Percentiles rank a stretch among this genome's conserved stretches.
Conservation (phyloP, 1,140 invertebrate species). For the Pseudomyrmex flavicornis region DNA sequence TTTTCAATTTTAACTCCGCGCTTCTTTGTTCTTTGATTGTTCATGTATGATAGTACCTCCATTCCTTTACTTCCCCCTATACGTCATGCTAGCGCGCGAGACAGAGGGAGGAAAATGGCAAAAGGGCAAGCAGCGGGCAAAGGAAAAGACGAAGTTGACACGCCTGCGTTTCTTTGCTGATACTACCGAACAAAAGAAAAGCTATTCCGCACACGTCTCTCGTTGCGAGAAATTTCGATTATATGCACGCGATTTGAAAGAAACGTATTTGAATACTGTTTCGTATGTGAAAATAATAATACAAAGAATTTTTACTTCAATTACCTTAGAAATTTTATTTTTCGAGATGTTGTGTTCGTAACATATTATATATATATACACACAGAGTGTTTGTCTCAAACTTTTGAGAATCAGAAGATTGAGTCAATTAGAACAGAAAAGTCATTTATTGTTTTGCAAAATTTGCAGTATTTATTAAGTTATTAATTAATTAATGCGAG, state of each 20-base stretch:
- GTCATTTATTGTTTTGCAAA: too few relatives aligned
- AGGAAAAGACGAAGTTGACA: slow-evolving; percentile 64
- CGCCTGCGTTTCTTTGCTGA: slow-evolving; percentile 19
- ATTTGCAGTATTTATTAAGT: too few relatives aligned
- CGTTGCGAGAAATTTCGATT: slow-evolving; percentile 5
- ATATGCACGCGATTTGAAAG: not conserved
- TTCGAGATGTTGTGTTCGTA: not conserved
- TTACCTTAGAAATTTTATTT: not conserved
- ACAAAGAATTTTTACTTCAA: not conserved
- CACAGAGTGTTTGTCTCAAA: too few relatives aligned
- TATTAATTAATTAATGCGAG: too few relatives aligned
- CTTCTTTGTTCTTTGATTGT: slow-evolving; percentile 67
- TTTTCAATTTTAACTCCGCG: slow-evolving; percentile 58
- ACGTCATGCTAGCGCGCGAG: slow-evolving; percentile 31
- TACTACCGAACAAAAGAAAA: slow-evolving; percentile 40
- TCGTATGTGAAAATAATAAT: not conserved
- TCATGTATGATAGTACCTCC: slow-evolving; percentile 64
- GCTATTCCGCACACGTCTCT: slow-evolving; percentile 22
- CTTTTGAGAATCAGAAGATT: too few relatives aligned
- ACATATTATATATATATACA: too few relatives aligned
- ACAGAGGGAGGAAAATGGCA: slow-evolving; percentile 35
- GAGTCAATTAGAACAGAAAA: too few relatives aligned
- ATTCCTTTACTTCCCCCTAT: slow-evolving; percentile 44
- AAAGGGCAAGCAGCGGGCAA: slow-evolving; percentile 61
- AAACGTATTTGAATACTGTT: not conserved